Conservation (phyloP, 2,888 invertebrate genomes). For the Nemoura dubitans region DNA sequence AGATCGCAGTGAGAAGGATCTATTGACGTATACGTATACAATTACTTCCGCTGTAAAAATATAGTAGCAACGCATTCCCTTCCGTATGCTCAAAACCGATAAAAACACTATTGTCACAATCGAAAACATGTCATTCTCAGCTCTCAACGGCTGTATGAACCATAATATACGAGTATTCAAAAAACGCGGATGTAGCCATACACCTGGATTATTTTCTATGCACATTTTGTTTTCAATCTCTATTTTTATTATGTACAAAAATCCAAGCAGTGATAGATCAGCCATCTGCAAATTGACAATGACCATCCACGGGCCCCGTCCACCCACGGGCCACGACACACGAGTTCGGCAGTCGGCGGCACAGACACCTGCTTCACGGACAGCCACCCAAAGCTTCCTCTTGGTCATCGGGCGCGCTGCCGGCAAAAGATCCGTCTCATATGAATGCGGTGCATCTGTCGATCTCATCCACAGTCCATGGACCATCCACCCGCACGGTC, state of each 20-base stretch:
- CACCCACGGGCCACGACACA: background rate
- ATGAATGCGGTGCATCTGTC: background rate
- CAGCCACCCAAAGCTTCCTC: background rate
- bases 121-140: background rate
- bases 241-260: background rate
- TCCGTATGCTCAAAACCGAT: background rate
- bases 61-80: background rate
- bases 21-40: background rate
- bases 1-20: background rate
- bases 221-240: constrained; percentile 1
- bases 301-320: background rate
- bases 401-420: background rate
- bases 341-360: no score
- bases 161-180: background rate
- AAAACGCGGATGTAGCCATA: background rate
- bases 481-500: background rate
- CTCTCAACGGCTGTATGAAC: background rate
- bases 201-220: background rate
- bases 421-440: background rate
- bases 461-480: background rate
- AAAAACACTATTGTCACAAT: background rate
- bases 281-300: constrained; percentile 27
- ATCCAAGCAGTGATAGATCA: background rate
- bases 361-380: no score
- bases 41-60: background rate